Percentiles rank a stretch among this genome's conserved stretches.
Evolutionary conservation across 2,797 vertebrate species (phyloP).

Genomic region (Atherinosoma microstoma): DNA sequence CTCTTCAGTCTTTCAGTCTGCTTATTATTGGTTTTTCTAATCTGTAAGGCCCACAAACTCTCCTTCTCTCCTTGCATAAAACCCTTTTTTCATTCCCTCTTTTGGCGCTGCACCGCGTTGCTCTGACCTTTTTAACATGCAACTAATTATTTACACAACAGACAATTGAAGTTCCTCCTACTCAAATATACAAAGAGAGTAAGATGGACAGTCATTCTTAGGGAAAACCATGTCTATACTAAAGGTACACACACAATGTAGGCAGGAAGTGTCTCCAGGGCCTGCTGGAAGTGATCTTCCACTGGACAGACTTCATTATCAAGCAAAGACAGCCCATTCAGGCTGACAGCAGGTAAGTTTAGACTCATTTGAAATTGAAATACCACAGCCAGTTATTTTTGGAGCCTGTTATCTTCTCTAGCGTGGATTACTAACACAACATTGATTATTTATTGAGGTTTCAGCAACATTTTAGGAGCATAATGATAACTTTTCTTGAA

Average conservation of each 20-base stretch:
- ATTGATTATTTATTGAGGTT: conserved; percentile 55
- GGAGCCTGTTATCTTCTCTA: conserved; percentile 28
- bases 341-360: conserved; percentile 26
- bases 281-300: conserved; percentile 37
- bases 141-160: conserved; percentile 37
- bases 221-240: conserved; percentile 7
- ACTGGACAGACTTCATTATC: conserved; percentile 53
- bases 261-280: conserved; percentile 30
- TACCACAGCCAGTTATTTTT: conserved; percentile 45
- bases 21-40: conserved; percentile 11
- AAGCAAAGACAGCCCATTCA: conserved; percentile 53
- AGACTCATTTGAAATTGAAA: conserved; percentile 62
- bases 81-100: conserved; percentile 23
- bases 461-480: conserved; percentile 30
- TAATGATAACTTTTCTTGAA: conserved; percentile 25
- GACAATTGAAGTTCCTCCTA: conserved; percentile 25
- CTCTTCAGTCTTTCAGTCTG: conserved; percentile 9
- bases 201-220: conserved; percentile 21
- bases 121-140: conserved; percentile 21
- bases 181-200: conserved; percentile 19
- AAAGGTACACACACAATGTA: background rate
- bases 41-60: conserved; percentile 21
- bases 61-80: conserved; percentile 8
- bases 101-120: conserved; percentile 21
- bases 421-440: conserved; percentile 28